Percentiles rank a stretch among this genome's conserved stretches.
Conservation (phyloP, 2,797 vertebrate genomes). For the Arctocebus calabarensis region DNA sequence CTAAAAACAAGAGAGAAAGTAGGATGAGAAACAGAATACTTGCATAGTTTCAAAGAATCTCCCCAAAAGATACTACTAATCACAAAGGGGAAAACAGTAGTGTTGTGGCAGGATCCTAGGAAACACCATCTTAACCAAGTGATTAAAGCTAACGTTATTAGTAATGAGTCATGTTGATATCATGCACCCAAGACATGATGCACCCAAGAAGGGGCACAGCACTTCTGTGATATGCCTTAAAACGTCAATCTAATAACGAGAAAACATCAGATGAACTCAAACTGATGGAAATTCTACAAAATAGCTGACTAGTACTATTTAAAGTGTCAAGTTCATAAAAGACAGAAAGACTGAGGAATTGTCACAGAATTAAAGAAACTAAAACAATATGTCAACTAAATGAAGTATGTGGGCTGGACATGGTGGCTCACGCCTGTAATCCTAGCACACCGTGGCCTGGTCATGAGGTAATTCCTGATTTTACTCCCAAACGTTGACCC, state of each 20-base stretch:
- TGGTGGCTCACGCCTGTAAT: too few relatives aligned
- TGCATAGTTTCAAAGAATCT: background rate
- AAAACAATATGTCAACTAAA: background rate
- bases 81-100: background rate
- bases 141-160: background rate
- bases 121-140: background rate
- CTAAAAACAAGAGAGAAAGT: background rate
- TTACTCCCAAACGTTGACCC: too few relatives aligned
- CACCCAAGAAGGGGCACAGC: background rate
- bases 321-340: background rate
- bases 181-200: background rate
- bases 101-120: background rate
- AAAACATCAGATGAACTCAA: background rate
- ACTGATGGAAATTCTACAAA: background rate
- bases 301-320: background rate
- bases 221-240: background rate
- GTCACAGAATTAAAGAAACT: conserved; percentile 28
- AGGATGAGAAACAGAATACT: background rate
- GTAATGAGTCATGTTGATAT: background rate
- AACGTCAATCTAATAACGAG: background rate
- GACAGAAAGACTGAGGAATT: background rate
- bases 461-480: too few relatives aligned
- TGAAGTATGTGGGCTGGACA: background rate
- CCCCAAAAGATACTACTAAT: background rate
- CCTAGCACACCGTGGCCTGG: too few relatives aligned